A percentile compares a stretch with the other conserved stretches of the same genome.
These are phyloP conservation scores for Ormia ochracea DNA, from an alignment of 2,888 invertebrate species.

Conservation along the genomic window DNA sequence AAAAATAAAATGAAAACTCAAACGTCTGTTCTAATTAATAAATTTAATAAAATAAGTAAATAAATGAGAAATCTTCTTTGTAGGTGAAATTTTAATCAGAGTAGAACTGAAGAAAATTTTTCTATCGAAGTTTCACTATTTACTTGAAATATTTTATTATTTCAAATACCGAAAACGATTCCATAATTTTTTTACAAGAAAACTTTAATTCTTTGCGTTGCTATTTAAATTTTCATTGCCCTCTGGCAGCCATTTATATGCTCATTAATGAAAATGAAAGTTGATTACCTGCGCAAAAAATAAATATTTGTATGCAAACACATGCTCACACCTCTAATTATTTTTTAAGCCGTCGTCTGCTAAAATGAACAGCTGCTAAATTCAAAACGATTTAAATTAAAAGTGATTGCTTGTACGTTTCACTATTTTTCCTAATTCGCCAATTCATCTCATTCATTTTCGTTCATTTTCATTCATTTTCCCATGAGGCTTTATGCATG, in stretches of 20 bases:
- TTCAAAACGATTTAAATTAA: constrained; percentile 31
- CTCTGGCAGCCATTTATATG: not conserved
- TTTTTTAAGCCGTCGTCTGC: not conserved
- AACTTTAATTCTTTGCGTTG: not conserved
- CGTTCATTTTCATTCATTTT: not conserved
- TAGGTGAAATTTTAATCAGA: constrained; percentile 50
- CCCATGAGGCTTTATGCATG: not conserved
- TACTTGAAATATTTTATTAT: not conserved
- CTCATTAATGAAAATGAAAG: constrained; percentile 49
- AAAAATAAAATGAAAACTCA: too few relatives aligned
- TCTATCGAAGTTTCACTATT: constrained; percentile 44
- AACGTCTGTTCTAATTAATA: constrained; percentile 52
- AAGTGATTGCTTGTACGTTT: constrained; percentile 18
- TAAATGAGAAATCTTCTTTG: constrained; percentile 12
- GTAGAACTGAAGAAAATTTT: constrained; percentile 40
- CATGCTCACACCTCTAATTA: constrained; percentile 37
- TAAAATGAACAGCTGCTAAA: constrained; percentile 38
- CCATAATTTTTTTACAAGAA: not conserved
- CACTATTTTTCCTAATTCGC: not conserved
- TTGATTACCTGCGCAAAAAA: constrained; percentile 18
- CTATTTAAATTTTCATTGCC: too few relatives aligned
- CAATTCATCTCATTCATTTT: too few relatives aligned
- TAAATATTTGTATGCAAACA: constrained; percentile 9
- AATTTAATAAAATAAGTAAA: not conserved
- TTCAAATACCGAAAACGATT: constrained; percentile 10